Evolutionary conservation across 2,888 invertebrate genomes (phyloP).

Genomic region (Athalia circularis): DNA sequence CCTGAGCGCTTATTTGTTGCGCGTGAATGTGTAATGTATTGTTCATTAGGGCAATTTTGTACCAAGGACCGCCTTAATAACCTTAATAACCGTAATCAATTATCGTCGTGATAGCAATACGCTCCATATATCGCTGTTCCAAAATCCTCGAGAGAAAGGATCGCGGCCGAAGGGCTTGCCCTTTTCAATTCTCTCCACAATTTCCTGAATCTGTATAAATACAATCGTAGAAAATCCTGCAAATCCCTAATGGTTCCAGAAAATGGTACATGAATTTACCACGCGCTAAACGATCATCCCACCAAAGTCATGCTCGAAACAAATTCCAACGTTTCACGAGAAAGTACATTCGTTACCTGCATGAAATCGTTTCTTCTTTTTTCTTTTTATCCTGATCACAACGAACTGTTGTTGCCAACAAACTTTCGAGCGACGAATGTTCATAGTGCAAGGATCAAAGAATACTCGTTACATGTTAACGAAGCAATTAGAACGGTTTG

Average conservation of each 20-base stretch:
- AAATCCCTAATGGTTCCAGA: background rate
- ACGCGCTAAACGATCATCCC: background rate
- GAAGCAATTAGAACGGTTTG: conserved; percentile 25
- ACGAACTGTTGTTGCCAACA: too few relatives aligned
- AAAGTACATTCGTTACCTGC: too few relatives aligned
- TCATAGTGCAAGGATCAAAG: conserved; percentile 12
- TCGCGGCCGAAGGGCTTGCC: conserved; percentile 4
- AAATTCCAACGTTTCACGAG: background rate
- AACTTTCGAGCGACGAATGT: background rate
- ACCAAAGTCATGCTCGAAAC: background rate
- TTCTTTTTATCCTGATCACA: too few relatives aligned
- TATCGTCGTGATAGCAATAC: conserved; percentile 47
- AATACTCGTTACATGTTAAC: conserved; percentile 24
- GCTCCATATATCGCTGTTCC: conserved; percentile 35
- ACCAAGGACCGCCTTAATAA: conserved; percentile 50
- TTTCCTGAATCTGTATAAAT: background rate
- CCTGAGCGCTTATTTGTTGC: conserved; percentile 53
- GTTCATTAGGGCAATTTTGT: conserved; percentile 55
- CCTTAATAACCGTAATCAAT: conserved; percentile 51
- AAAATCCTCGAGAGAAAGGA: conserved; percentile 22
- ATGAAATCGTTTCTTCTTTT: too few relatives aligned
- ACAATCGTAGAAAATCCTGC: background rate
- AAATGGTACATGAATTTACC: background rate
- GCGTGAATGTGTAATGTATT: conserved; percentile 52
- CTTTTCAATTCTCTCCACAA: background rate